Conservation (phyloP, 2,888 invertebrate species). For the Imbricaverruca yamaguchii region DNA sequence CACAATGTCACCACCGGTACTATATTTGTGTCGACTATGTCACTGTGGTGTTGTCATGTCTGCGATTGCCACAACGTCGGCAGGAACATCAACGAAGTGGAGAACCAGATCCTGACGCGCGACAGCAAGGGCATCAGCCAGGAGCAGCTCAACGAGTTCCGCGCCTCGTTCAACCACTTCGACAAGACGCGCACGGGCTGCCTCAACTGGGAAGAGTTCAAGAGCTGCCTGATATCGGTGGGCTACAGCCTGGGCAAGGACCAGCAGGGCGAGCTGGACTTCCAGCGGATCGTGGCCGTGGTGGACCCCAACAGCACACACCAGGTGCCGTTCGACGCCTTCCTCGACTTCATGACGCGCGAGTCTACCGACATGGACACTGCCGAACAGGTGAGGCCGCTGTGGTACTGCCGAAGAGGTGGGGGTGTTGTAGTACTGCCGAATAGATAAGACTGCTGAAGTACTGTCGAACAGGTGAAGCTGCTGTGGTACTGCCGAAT, state of each 20-base stretch:
- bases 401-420: no score
- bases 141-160: slow-evolving; percentile 96
- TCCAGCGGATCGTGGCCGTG: slow-evolving; percentile 93
- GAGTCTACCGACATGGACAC: slow-evolving; percentile 98
- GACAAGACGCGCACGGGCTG: slow-evolving; percentile 95
- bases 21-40: no score
- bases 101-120: slow-evolving; percentile 97
- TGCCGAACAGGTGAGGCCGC: slow-evolving; percentile 66
- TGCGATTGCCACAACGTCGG: no score
- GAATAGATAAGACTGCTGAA: no score
- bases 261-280: slow-evolving; percentile 91
- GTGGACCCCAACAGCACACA: slow-evolving; percentile 97
- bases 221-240: slow-evolving; percentile 92
- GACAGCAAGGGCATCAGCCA: slow-evolving; percentile 82
- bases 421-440: no score
- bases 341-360: slow-evolving; percentile 99
- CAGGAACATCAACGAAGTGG: slow-evolving; percentile 93
- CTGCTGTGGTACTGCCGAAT: no score
- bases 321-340: slow-evolving; percentile 95
- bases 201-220: slow-evolving; percentile 93
- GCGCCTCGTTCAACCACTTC: slow-evolving; percentile 97
- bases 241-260: slow-evolving; percentile 99
- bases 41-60: no score
- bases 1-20: no score
- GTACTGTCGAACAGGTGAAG: no score